A percentile compares a stretch with the other conserved stretches of the same genome.
Evolutionary conservation across 2,113 vertebrate species (phyloP).

Genomic region (Otolemur garnettii): DNA sequence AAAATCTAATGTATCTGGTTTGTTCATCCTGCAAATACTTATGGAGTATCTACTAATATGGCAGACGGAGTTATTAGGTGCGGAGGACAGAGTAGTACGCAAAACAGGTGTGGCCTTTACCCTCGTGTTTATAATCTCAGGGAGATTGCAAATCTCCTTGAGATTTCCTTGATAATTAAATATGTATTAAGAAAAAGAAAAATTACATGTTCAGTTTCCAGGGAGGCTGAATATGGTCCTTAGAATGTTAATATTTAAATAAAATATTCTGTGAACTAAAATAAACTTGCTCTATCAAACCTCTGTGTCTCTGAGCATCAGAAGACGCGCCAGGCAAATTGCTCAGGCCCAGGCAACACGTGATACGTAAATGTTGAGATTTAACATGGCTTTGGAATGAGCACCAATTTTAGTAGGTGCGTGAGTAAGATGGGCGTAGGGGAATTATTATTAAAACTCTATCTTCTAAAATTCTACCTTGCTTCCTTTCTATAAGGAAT

Average conservation of each 20-base stretch:
- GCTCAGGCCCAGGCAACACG: background rate
- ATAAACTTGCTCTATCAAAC: background rate
- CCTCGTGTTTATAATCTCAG: background rate
- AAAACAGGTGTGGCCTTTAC: background rate
- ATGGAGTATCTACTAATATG: background rate
- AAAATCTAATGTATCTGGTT: background rate
- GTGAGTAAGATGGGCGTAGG: background rate
- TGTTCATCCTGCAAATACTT: background rate
- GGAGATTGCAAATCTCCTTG: too few relatives aligned
- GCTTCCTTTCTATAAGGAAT: background rate
- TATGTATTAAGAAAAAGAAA: background rate
- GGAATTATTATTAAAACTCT: background rate
- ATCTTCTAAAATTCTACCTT: too few relatives aligned
- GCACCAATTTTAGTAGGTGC: background rate
- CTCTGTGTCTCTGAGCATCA: background rate
- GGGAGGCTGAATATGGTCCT: background rate
- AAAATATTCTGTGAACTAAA: background rate
- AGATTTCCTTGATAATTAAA: slow-evolving; percentile 5
- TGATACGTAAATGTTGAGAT: background rate
- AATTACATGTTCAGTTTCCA: background rate
- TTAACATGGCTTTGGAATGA: background rate
- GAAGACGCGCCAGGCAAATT: background rate
- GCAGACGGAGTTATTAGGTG: background rate
- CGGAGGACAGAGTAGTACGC: background rate
- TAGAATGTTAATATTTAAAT: slow-evolving; percentile 7